Conservation (phyloP, 2,888 invertebrate genomes). For the Halocaridina rubra region DNA sequence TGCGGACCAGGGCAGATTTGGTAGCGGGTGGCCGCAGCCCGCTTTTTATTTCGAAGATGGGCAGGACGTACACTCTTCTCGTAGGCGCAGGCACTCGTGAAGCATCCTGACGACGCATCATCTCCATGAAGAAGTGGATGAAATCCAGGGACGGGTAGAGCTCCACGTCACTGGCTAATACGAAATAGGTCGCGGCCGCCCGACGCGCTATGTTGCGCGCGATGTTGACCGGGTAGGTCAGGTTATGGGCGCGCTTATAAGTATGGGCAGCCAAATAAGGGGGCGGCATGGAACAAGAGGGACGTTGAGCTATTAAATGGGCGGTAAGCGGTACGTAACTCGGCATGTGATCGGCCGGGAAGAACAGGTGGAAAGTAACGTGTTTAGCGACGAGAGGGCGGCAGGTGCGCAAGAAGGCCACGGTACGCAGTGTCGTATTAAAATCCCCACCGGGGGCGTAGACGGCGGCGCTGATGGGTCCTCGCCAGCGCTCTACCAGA, state of each 20-base stretch:
- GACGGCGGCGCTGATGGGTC: slow-evolving; percentile 87
- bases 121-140: slow-evolving; percentile 83
- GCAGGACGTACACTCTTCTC: slow-evolving; percentile 84
- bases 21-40: slow-evolving; percentile 68
- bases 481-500: slow-evolving; percentile 86
- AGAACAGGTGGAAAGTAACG: slow-evolving; percentile 90
- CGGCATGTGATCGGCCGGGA: slow-evolving; percentile 87
- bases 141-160: slow-evolving; percentile 88
- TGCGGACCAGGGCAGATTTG: slow-evolving; percentile 77
- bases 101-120: slow-evolving; percentile 78
- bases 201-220: slow-evolving; percentile 90
- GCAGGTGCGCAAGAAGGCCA: slow-evolving; percentile 84
- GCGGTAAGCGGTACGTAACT: slow-evolving; percentile 67
- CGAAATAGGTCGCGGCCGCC: slow-evolving; percentile 82
- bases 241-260: slow-evolving; percentile 79
- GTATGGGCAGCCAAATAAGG: slow-evolving; percentile 70
- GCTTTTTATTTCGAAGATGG: slow-evolving; percentile 83
- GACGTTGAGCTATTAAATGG: slow-evolving; percentile 67
- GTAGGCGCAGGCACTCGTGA: slow-evolving; percentile 69
- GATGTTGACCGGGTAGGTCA: slow-evolving; percentile 90
- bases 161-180: slow-evolving; percentile 89
- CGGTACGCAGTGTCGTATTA: slow-evolving; percentile 80
- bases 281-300: slow-evolving; percentile 76
- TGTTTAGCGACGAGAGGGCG: slow-evolving; percentile 79
- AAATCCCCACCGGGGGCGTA: slow-evolving; percentile 90